Base-by-base conservation (phyloP, 2,888 invertebrate genomes). In the Mimumesa dahlbomi region DNA sequence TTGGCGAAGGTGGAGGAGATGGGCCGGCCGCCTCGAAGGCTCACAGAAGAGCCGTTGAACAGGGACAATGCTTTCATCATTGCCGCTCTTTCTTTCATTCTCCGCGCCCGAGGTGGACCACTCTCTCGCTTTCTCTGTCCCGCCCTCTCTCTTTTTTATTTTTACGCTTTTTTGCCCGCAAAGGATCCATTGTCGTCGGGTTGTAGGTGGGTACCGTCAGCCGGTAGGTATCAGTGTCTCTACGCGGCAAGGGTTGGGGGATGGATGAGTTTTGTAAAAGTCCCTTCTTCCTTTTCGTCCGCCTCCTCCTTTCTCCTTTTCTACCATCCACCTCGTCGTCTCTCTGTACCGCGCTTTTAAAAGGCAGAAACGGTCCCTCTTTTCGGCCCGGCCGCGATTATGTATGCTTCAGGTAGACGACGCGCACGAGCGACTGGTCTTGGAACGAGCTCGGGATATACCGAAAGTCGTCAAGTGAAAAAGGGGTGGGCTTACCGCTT, bases 51-150 rank as follows among this genome's bases (percentile, higher is more conserved):
- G 79, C 71, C 77, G 82, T 82, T 81, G 83, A 85, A 82, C 83
- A 81, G 84, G 86, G 85, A 89, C 89, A 89, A 89, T 89, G 89
- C 89, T 89, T 89, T 89, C 88, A 89, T 89, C 89, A 87, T 89
- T 86, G 89, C 89, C 89, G 88, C 87, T 84, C 83, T 85, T 86
- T 86, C 87, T 87, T 87, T 86, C 83, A 84, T 84, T 82, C 79
- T 71, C 67, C 77, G 75, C 68, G 77, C 77, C 67, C 65, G 80
- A 78, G 75, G 73, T 80, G 75, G 72, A 83, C 77, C 76, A 75
- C 75, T 69, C 74, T 63, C 67, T 70, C 73, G 46, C 62, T 56
- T 67, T 38, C 54, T 36, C 49, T 40, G 56, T 64, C 46, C 50
- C 45, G 43, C 62, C 57, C 50, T 58, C 68, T 73, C 57, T 61